phyloP scores from a whole-genome alignment of 2,113 vertebrate species.

The Pterocles burchelli region DNA sequence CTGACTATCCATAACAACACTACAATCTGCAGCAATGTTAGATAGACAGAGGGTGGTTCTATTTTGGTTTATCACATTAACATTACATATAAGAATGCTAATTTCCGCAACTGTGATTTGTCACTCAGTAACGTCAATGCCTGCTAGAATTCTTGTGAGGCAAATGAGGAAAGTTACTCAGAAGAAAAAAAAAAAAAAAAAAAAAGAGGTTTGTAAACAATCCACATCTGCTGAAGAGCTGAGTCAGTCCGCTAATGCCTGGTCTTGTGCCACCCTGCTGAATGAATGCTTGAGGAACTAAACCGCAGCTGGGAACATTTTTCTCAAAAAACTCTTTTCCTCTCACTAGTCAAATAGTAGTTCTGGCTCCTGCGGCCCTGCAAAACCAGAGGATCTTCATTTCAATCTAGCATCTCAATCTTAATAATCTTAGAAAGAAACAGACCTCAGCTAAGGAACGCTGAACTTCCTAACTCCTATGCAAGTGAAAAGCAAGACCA shows the following conservation, averaged over 20 bases:
- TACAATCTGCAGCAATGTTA: background rate
- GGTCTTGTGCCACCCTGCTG: background rate
- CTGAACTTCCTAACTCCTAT: background rate
- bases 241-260: background rate
- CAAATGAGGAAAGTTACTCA: background rate
- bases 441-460: background rate
- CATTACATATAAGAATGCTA: background rate
- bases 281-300: background rate
- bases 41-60: background rate
- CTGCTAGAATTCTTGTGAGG: background rate
- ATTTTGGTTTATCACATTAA: background rate
- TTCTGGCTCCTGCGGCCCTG: background rate
- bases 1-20: background rate
- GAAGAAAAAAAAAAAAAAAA: background rate
- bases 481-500: background rate
- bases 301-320: background rate
- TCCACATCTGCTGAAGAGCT: background rate
- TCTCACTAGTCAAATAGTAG: background rate
- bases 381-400: background rate
- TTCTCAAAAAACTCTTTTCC: background rate
- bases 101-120: background rate
- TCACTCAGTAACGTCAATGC: background rate
- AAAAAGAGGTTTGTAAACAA: background rate
- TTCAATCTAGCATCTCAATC: background rate
- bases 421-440: background rate